Base-by-base conservation (phyloP, 1,140 invertebrate genomes). In the Orussus abietinus region DNA sequence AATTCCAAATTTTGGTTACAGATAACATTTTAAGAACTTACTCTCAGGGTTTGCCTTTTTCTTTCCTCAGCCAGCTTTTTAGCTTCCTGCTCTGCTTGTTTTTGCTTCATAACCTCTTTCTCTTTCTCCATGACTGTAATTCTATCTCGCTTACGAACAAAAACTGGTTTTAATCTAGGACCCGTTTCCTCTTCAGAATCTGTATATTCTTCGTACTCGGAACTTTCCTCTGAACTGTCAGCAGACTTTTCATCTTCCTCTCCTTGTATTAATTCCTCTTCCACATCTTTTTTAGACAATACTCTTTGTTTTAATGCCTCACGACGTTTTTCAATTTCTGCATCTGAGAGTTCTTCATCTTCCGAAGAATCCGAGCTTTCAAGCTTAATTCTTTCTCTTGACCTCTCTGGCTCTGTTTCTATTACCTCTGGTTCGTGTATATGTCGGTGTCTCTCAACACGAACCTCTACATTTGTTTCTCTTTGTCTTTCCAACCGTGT, bases 61-160 rank as follows among this genome's bases (percentile, higher is more conserved):
- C 84, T 62, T 53, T 89, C 84, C 43, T 88, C 82, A 2, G 75
- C 76, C 19, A 78, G 47, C 51, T 77, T 78, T 44, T 83, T 81
- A 3, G 74, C 75, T 52, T 85, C 81, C 7, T 72, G 36, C 59
- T 86, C 81, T 5, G 76, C 72, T 53, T 83, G 87, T 59, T 92
- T 92, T 57, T 92, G 82, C 54, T 86, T 88, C 50, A 83, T 75
- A 29, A 85, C 82, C 71, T 96, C 89, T 34, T 88, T 85, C 62
- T 98, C 94, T 57, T 89, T 88, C 62, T 99, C 95, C 55, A 92
- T 86, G 22, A 98, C 85, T 4, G 96, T 98, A 28, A 98, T 85
- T 45, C 96, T 78, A 62, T 99, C 95, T 47, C 84, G 84, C 62
- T 96, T 97, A 45, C 90, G 77, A 1, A 99, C 93, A 78, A 99